Percentiles rank a stretch among this genome's conserved stretches.
phyloP scores from a whole-genome alignment of 2,113 vertebrate species.

The Rhinolophus sinicus region DNA sequence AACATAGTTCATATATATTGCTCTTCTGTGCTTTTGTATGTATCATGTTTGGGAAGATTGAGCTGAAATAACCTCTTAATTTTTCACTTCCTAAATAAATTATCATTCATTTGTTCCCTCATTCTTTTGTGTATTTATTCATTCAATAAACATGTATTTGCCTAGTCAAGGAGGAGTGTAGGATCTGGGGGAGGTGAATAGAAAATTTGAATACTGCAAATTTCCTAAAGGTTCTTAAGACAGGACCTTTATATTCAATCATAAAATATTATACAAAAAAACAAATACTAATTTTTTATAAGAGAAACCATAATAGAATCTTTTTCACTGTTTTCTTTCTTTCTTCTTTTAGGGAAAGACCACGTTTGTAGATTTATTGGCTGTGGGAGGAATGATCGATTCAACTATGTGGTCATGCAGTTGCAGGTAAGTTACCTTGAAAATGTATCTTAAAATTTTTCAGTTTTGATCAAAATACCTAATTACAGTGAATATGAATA shows the following conservation, averaged over 20 bases:
- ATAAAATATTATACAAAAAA: slow-evolving; percentile 56
- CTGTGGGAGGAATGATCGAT: slow-evolving; percentile 97
- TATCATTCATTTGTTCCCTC: not conserved
- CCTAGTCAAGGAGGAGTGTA: not conserved
- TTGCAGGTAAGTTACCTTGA: slow-evolving; percentile 91
- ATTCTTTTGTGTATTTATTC: slow-evolving; percentile 2
- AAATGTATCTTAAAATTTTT: slow-evolving; percentile 49
- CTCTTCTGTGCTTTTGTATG: not conserved
- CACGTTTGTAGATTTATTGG: slow-evolving; percentile 98
- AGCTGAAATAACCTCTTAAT: slow-evolving; percentile 49
- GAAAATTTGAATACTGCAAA: slow-evolving; percentile 27
- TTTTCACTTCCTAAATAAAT: slow-evolving; percentile 41
- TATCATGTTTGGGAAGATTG: not conserved
- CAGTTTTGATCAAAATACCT: slow-evolving; percentile 43
- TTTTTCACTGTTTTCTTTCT: slow-evolving; percentile 44
- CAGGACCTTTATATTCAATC: slow-evolving; percentile 38
- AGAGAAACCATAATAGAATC: slow-evolving; percentile 50
- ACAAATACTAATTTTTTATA: slow-evolving; percentile 36
- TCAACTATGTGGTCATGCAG: slow-evolving; percentile 99
- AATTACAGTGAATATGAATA: slow-evolving; percentile 37
- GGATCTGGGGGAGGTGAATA: not conserved
- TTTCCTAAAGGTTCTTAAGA: slow-evolving; percentile 42
- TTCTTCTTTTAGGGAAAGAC: slow-evolving; percentile 92
- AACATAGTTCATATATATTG: slow-evolving; percentile 33
- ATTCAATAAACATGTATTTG: slow-evolving; percentile 9